Conservation (phyloP, 2,113 vertebrate genomes). For the Nycticryphes semicollaris region DNA sequence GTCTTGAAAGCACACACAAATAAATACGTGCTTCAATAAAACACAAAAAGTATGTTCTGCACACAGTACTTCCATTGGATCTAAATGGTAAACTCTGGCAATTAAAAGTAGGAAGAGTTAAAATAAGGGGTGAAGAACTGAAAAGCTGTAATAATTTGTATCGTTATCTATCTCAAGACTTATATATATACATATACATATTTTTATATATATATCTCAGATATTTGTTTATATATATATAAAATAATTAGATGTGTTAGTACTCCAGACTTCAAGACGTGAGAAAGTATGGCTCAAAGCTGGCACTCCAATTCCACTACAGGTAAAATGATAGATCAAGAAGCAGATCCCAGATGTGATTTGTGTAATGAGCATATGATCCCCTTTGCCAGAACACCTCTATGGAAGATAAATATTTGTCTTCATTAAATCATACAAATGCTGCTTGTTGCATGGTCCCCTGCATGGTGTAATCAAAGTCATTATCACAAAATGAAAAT, state of each 20-base stretch:
- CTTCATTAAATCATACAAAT: background rate
- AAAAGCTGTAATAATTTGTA: background rate
- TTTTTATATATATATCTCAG: too few species aligned
- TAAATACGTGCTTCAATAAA: background rate
- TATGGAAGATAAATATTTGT: background rate
- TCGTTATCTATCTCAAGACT: background rate
- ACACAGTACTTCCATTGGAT: background rate
- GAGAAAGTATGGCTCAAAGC: background rate
- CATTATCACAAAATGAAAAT: background rate
- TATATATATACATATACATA: too few species aligned
- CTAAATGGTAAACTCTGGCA: background rate
- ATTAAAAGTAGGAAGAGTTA: background rate
- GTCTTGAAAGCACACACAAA: background rate
- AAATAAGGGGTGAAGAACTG: background rate
- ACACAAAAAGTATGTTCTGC: background rate
- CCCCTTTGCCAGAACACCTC: background rate
- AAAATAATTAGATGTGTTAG: background rate
- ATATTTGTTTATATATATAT: background rate
- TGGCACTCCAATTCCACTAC: background rate
- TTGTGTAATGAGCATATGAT: background rate
- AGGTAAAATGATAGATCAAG: background rate
- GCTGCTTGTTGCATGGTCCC: background rate
- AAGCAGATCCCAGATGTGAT: background rate
- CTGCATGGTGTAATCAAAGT: background rate
- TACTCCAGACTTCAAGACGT: background rate